Base-by-base conservation (phyloP, 2,113 vertebrate genomes). In the Heterochromis multidens region DNA sequence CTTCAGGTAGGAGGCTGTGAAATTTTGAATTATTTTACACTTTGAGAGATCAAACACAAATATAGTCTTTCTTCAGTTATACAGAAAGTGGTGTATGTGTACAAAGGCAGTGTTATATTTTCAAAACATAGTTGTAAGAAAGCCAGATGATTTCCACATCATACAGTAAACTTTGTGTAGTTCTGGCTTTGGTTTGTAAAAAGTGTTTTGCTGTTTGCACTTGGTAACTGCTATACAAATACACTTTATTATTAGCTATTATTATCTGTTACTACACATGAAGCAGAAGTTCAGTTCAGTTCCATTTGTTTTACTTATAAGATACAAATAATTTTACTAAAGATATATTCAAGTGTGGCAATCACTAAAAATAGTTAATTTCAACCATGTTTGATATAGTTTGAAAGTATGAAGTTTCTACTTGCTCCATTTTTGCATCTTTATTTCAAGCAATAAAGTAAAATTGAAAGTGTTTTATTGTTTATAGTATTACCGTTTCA, bases 1-100 rank as follows among this genome's bases (percentile, higher is more conserved):
- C 95, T 79, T 91, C 96, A 94, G 98, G 98, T 98, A 94, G 65
- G 70, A 49, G 8, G n/a, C 13, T 76, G 7, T 23, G 14, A 70
- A 11, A 59, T 33, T 65, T 59, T 35, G 7, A 60, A 25, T 29
- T 16, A 54, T 61, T 82, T 37, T 25, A 59, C 25, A n/a, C 49
- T 40, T 65, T 79, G 8, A 43, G 46, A n/a, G 3, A 40, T 63
- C 25, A 6, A n/a, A 8, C 3, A 1, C 63, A 27, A 17, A 77
- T 35, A 19, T 19, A 6, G 23, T 37, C 35, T 63, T 11, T 17
- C n/a, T 52, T 56, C 37, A 23, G 5, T 27, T 37, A 25, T 65
- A 23, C 77, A 72, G 1, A 43, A 31, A 54, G 31, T 1, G 37
- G 27, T 74, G 4, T 13, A 0, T 17, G 29, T 72, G 16, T 74